A percentile compares a stretch with the other conserved stretches of the same genome.
These are phyloP conservation scores for Willisornis vidua DNA, from an alignment of 2,113 vertebrate genomes.

Conservation along the genomic window DNA sequence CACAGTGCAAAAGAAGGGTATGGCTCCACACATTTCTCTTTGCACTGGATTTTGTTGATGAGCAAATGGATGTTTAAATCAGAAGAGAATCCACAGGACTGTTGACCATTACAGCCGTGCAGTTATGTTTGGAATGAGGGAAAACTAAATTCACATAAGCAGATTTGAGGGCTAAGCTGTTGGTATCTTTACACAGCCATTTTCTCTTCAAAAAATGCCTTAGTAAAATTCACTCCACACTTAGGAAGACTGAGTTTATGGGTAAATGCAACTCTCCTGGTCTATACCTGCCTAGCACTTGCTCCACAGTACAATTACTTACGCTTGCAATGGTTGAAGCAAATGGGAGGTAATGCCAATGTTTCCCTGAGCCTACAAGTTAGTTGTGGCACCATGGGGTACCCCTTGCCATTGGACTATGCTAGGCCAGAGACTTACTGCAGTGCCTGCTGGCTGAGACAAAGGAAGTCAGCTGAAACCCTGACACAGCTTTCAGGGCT, in stretches of 20 bases:
- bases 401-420: neutral
- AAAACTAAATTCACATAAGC: neutral
- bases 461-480: neutral
- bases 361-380: neutral
- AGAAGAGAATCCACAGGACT: neutral
- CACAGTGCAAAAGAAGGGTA: neutral
- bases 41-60: neutral
- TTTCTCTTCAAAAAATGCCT: neutral
- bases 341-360: neutral
- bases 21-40: neutral
- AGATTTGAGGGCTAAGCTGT: neutral
- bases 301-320: neutral
- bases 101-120: accelerated
- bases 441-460: neutral
- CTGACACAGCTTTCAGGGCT: neutral
- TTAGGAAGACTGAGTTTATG: neutral
- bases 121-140: accelerated
- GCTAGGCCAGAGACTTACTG: neutral
- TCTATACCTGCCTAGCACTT: neutral
- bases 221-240: neutral
- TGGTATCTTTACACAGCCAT: neutral
- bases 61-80: neutral
- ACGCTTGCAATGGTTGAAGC: neutral
- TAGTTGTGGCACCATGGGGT: neutral
- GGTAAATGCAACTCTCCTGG: neutral